These are phyloP conservation scores for Chrysoperla carnea DNA, from an alignment of 1,140 invertebrate species.

Conservation along the genomic window DNA sequence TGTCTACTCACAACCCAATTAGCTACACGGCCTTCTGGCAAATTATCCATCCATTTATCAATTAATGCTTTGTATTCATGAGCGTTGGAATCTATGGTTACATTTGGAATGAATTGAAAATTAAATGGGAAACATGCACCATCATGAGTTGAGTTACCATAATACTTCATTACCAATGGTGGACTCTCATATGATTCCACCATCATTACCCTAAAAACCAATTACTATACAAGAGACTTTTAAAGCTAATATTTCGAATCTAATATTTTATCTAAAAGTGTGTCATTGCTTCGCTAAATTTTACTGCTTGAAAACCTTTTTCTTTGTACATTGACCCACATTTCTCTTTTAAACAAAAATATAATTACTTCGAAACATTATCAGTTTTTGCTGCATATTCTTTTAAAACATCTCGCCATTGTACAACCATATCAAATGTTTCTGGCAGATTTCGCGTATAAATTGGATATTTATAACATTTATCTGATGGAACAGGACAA, in stretches of 20 bases:
- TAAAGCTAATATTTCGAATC: too few species aligned
- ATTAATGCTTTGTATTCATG: conserved; percentile 28
- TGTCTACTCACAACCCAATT: conserved; percentile 35
- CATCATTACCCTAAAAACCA: conserved; percentile 40
- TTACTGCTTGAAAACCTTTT: too few species aligned
- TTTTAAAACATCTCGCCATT: conserved; percentile 43
- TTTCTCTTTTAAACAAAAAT: too few species aligned
- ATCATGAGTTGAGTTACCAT: conserved; percentile 18
- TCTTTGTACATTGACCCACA: too few species aligned
- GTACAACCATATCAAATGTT: conserved; percentile 37
- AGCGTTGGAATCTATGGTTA: conserved; percentile 22
- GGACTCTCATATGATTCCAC: conserved; percentile 48
- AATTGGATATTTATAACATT: conserved; percentile 39
- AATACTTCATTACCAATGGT: conserved; percentile 39
- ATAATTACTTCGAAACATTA: conserved; percentile 14
- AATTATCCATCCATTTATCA: conserved; percentile 30
- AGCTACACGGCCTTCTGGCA: conserved; percentile 25
- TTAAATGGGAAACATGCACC: conserved; percentile 53
- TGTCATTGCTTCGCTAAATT: too few species aligned
- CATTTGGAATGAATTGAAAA: conserved; percentile 38
- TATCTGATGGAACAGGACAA: conserved; percentile 18
- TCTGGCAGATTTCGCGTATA: conserved; percentile 40
- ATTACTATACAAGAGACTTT: too few species aligned
- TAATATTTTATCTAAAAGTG: too few species aligned
- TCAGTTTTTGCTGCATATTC: conserved; percentile 25